Conservation (phyloP, 2,888 invertebrate genomes). For the Hirtodrosophila trivittata region DNA sequence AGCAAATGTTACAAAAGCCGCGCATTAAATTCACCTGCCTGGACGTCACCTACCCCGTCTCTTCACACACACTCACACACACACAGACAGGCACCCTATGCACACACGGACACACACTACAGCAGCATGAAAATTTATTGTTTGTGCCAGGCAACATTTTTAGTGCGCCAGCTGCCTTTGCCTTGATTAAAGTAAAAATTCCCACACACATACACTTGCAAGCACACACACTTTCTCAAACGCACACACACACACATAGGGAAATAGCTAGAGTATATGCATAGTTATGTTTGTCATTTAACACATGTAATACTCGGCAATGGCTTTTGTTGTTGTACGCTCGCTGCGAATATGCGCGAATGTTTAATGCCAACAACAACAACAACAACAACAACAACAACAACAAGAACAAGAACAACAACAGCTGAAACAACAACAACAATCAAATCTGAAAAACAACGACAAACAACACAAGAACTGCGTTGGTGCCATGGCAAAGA, state of each 20-base stretch:
- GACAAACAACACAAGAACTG: background rate
- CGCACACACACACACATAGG: background rate
- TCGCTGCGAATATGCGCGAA: slow-evolving; percentile 57
- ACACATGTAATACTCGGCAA: slow-evolving; percentile 65
- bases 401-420: slow-evolving; percentile 8
- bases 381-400: slow-evolving; percentile 17
- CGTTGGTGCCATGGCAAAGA: slow-evolving; percentile 10
- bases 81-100: slow-evolving; percentile 2
- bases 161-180: slow-evolving; percentile 59
- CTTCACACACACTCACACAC: slow-evolving; percentile 1
- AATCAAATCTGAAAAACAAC: background rate
- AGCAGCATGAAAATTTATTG: slow-evolving; percentile 61
- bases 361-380: slow-evolving; percentile 53
- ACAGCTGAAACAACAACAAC: slow-evolving; percentile 1
- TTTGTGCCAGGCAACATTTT: slow-evolving; percentile 55
- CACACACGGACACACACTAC: background rate
- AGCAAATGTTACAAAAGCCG: slow-evolving; percentile 50
- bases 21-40: slow-evolving; percentile 53
- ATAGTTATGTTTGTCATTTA: slow-evolving; percentile 67
- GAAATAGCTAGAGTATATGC: slow-evolving; percentile 48
- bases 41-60: background rate
- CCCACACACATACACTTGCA: slow-evolving; percentile 5
- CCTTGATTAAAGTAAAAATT: slow-evolving; percentile 69
- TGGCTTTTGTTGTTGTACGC: slow-evolving; percentile 59
- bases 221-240: background rate